phyloP scores from a whole-genome alignment of 2,888 invertebrate genomes.

The Rhogogaster chlorosoma region DNA sequence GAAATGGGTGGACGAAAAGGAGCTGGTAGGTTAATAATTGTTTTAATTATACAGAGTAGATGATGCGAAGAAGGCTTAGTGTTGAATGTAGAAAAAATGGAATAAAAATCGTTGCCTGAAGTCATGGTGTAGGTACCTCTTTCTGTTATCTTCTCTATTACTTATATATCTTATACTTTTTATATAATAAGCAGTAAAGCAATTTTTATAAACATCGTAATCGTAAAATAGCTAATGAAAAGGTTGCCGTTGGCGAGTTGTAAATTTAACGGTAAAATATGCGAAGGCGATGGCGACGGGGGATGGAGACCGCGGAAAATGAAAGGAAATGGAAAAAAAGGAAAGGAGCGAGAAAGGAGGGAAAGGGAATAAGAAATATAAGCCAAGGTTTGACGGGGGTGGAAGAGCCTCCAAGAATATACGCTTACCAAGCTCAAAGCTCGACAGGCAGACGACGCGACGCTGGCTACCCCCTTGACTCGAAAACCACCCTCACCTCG shows the following conservation, averaged over 20 bases:
- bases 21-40: not conserved
- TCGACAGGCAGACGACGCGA: constrained; percentile 31
- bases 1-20: not conserved
- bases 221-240: constrained; percentile 57
- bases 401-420: constrained; percentile 62
- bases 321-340: constrained; percentile 31
- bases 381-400: constrained; percentile 38
- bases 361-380: not conserved
- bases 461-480: constrained; percentile 16
- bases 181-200: constrained; percentile 50
- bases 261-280: constrained; percentile 25
- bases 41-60: not conserved
- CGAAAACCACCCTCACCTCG: not conserved
- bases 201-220: constrained; percentile 59
- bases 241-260: constrained; percentile 51
- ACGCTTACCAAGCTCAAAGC: constrained; percentile 69
- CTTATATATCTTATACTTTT: not conserved
- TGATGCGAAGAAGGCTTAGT: not conserved
- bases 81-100: not conserved
- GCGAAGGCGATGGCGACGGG: constrained; percentile 17
- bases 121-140: not conserved
- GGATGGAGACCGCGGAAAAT: constrained; percentile 27
- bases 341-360: constrained; percentile 29
- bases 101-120: too few species aligned
- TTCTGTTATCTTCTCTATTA: not conserved